Base-by-base conservation (phyloP, 2,888 invertebrate species). In the Fragum fragum region DNA sequence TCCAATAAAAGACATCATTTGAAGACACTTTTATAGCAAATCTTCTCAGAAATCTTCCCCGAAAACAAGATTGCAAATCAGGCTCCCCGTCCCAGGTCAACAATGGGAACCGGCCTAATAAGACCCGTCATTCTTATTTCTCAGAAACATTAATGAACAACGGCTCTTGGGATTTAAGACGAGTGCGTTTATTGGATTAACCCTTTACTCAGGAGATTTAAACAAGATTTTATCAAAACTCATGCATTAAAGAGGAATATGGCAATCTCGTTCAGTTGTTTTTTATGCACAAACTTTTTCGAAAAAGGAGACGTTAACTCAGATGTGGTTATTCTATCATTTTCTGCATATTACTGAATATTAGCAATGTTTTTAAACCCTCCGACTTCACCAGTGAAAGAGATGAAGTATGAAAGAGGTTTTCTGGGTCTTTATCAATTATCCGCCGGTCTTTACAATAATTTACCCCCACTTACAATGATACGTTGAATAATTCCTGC, bases 381-480 rank as follows among this genome's bases (percentile, higher is more conserved):
- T 14, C 39, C 6, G 39, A 39, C 39, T 39, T 39, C 14, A 39
- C 39, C 7, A 39, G 14, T 39, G 2, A 47, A 14, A 47, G 47
- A 47, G 18, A 47, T 47, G 16, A 47, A 3, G 47, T 47, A 47
- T 47, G 2, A 18, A 66, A 36, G 72, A 68, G 79, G 80, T 85
- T 85, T 85, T 66, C 79, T 61, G 61, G 82, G 75, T 85, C 79
- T 74, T 80, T 82, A 85, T 70, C 80, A 79, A 82, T 85, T 82
- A 77, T 78, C 79, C 63, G 73, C 70, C 16, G 61, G 63, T 76
- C 76, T 83, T 83, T 82, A 78, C 66, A 57, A 71, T 82, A 82
- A 82, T 82, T 82, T 78, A 71, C 63, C 82, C 68, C 82, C 74
- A 74, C 72, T 71, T 82, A 66, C 70, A 74, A 66, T 52, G 73